Conservation (phyloP, 2,888 invertebrate species). For the Chrysomela aeneicollis region DNA sequence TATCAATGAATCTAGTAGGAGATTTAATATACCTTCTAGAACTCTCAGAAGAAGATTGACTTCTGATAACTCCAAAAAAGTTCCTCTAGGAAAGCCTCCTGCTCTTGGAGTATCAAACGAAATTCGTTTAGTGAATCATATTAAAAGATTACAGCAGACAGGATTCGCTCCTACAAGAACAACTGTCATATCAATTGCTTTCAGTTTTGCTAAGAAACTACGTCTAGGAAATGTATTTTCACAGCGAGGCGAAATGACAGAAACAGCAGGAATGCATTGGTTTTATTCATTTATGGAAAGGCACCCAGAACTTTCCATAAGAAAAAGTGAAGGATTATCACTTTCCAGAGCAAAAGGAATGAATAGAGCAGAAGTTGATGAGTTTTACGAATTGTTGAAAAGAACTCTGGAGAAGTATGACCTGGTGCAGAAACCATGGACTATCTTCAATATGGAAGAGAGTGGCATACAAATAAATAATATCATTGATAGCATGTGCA, state of each 20-base stretch:
- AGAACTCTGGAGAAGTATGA: constrained; percentile 18
- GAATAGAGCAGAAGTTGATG: constrained; percentile 27
- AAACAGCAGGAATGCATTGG: constrained; percentile 13
- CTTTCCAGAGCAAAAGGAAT: constrained; percentile 23
- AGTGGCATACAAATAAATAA: constrained; percentile 36
- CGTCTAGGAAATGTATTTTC: background rate
- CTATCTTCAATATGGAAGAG: constrained; percentile 38
- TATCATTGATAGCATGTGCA: constrained; percentile 33
- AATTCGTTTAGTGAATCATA: constrained; percentile 10
- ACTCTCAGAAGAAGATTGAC: constrained; percentile 14
- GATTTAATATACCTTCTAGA: constrained; percentile 12
- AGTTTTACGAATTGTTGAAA: constrained; percentile 10
- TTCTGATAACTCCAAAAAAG: constrained; percentile 12
- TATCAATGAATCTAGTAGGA: constrained; percentile 1
- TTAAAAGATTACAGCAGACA: background rate
- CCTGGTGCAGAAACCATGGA: constrained; percentile 26
- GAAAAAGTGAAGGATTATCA: constrained; percentile 23
- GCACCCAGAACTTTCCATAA: constrained; percentile 18
- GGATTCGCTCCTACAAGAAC: constrained; percentile 7
- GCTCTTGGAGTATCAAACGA: constrained; percentile 14
- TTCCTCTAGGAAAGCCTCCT: constrained; percentile 9
- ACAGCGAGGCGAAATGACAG: background rate
- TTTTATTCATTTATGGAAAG: constrained; percentile 17
- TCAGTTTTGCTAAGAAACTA: constrained; percentile 11
- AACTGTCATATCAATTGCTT: constrained; percentile 15